Evolutionary conservation across 2,113 vertebrate genomes (phyloP), one percentile per base, ranked within the genome.

Genomic region (Alethe diademata): DNA sequence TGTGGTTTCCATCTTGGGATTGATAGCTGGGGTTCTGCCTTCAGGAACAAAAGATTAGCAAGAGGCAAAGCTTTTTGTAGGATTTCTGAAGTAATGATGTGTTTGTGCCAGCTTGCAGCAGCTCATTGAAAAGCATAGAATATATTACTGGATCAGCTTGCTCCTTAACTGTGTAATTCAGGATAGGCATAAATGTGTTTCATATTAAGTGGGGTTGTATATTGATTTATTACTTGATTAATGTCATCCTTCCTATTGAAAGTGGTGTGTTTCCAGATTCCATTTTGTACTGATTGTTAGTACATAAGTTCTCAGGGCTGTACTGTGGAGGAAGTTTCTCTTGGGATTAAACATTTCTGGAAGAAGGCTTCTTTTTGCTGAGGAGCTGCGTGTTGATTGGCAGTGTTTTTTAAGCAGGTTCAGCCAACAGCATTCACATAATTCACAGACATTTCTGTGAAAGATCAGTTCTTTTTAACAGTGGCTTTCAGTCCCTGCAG

Each of bases 181-280:
- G 71, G 20, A 66, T 76, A 97, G 86, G 79, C 78, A 70, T 81
- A 94, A 96, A 96, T 97, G 86, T 78, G 65, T 96, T 97, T 96
- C 42, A 50, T 90, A 92, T 87, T 90, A 75, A 90, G 47, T 94
- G 66, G 74, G 86, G 84, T 90, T 19, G 40, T 91, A 69, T 8
- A 43, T 38, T 93, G 92, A 97, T 97, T 95, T 97, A 96, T 93
- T 87, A 89, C 71, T 74, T 92, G 86, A 93, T 82, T 96, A 74
- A 95, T 97, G 69, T 91, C 86, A 82, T 90, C 57, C 45, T 90
- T 94, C 43, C 82, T 91, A 83, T 95, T 65, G 66, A 76, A 92
- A 78, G 40, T 73, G 19, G 29, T 96, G 33, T 79, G 57, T 91
- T 95, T 90, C 83, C 58, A 81, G 57, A 64, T 92, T 82, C 66